These are phyloP conservation scores for Terebella lapidaria DNA, from an alignment of 2,888 invertebrate species.

Conservation along the genomic window DNA sequence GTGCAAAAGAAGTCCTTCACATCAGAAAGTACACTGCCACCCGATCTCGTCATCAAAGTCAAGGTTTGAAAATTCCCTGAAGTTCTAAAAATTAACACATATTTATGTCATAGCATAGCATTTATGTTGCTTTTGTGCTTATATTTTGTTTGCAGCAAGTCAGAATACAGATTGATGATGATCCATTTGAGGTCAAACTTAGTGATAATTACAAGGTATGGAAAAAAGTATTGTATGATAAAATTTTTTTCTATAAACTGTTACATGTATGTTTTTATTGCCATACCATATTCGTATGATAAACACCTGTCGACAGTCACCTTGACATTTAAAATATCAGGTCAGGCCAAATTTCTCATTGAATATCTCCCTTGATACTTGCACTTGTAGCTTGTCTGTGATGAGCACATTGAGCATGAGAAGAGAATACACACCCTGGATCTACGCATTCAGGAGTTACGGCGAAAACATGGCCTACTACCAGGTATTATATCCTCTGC, in stretches of 20 bases:
- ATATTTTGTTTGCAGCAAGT: conserved; percentile 65
- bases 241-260: not conserved
- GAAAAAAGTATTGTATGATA: no score
- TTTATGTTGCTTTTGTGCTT: no score
- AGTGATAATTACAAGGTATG: conserved; percentile 82
- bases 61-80: conserved; percentile 41
- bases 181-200: conserved; percentile 95
- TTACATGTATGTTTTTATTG: no score
- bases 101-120: no score
- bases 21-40: conserved; percentile 69
- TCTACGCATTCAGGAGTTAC: conserved; percentile 21
- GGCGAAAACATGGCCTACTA: conserved; percentile 18
- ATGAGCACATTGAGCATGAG: conserved; percentile 78
- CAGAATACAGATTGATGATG: conserved; percentile 88
- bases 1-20: conserved; percentile 65
- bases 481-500: no score
- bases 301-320: no score
- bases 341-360: no score
- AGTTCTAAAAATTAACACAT: no score
- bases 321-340: no score
- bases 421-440: conserved; percentile 20
- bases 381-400: conserved; percentile 66
- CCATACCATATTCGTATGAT: no score
- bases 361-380: no score
- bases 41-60: conserved; percentile 84